These are phyloP conservation scores for Cryptomyrus ogoouensis DNA, from an alignment of 2,113 vertebrate genomes.

Conservation along the genomic window DNA sequence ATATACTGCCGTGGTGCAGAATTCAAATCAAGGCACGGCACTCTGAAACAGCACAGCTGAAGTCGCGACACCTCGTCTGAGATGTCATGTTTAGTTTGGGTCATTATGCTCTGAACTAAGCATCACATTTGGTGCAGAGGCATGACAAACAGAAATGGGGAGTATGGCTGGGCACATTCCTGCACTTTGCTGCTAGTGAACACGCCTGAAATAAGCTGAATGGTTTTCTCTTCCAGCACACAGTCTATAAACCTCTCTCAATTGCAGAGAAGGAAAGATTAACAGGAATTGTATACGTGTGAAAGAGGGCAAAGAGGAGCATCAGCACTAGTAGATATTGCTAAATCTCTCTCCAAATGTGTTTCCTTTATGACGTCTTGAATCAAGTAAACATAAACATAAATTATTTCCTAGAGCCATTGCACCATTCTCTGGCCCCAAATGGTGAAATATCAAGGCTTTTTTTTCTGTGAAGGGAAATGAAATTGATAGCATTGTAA, in stretches of 20 bases:
- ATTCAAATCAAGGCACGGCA: conserved; percentile 35
- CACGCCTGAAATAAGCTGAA: neutral
- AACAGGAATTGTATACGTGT: neutral
- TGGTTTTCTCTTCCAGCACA: neutral
- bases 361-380: neutral
- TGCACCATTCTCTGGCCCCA: neutral
- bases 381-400: neutral
- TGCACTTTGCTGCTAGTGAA: neutral
- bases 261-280: neutral
- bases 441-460: neutral
- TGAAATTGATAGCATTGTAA: neutral
- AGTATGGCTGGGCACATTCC: neutral
- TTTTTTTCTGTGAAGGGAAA: neutral
- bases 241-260: neutral
- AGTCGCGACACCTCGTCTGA: conserved; percentile 39
- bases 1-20: conserved; percentile 21
- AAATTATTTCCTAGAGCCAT: neutral
- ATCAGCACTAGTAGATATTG: neutral
- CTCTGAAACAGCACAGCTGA: conserved; percentile 33
- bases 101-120: neutral
- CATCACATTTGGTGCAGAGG: neutral
- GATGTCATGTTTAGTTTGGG: conserved; percentile 23
- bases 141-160: neutral
- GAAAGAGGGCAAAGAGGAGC: neutral
- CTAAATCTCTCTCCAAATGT: neutral